phyloP scores from a whole-genome alignment of 2,113 vertebrate species.

The Ranitomeya variabilis region DNA sequence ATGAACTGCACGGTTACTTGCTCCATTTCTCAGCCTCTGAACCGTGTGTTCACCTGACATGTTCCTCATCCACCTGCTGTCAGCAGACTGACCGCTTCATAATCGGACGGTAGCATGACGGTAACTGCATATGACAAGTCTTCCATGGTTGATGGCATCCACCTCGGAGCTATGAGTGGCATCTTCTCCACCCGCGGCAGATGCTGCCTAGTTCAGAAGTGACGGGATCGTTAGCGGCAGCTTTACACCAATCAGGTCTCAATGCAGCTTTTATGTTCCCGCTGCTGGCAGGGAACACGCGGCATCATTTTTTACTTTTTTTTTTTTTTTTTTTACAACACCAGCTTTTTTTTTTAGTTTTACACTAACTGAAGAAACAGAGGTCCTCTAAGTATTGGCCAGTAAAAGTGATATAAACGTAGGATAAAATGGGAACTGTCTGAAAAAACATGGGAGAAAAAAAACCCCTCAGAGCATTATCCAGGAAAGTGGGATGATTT shows the following conservation, averaged over 20 bases:
- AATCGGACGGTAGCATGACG: not conserved
- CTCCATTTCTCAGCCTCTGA: not conserved
- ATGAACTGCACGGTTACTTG: not conserved
- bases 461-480: too few species aligned
- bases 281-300: not conserved
- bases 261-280: not conserved
- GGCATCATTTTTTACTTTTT: not conserved
- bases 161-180: not conserved
- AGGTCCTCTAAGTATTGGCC: not conserved
- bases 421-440: not conserved
- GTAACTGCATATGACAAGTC: slow-evolving; percentile 6
- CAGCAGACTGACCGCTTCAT: not conserved
- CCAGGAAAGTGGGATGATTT: too few species aligned
- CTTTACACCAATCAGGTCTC: not conserved
- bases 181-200: not conserved
- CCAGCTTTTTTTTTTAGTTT: not conserved
- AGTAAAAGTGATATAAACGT: not conserved
- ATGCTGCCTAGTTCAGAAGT: not conserved
- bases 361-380: not conserved
- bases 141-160: not conserved
- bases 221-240: not conserved
- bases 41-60: not conserved
- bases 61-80: not conserved
- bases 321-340: not conserved
- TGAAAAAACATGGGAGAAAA: not conserved